These are phyloP conservation scores for Yasuhikotakia modesta DNA, from an alignment of 2,797 vertebrate genomes.

Conservation along the genomic window DNA sequence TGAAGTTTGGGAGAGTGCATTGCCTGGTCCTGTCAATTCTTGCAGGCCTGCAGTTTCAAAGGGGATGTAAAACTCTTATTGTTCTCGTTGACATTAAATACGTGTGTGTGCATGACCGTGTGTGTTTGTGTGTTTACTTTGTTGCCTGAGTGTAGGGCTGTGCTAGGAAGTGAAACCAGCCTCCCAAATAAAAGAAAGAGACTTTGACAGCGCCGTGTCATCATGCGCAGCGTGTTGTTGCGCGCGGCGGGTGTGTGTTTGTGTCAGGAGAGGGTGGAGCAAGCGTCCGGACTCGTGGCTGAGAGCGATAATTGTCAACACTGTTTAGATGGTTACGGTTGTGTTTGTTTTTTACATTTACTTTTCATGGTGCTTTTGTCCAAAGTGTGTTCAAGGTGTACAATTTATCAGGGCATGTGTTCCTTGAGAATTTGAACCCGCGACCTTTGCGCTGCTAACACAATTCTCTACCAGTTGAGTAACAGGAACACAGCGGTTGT, in stretches of 20 bases:
- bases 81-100: conserved; percentile 35
- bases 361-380: too few species aligned
- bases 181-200: conserved; percentile 15
- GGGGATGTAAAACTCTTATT: conserved; percentile 52
- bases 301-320: conserved; percentile 50
- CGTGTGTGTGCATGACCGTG: conserved; percentile 16
- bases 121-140: conserved; percentile 9
- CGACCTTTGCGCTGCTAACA: too few species aligned
- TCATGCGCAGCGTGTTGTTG: conserved; percentile 1
- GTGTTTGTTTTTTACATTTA: too few species aligned
- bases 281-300: conserved; percentile 62
- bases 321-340: conserved; percentile 49
- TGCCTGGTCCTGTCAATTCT: conserved; percentile 25
- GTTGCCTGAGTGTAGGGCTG: conserved; percentile 8
- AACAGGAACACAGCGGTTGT: too few species aligned
- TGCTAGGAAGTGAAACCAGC: conserved; percentile 29
- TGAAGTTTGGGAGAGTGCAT: conserved; percentile 6
- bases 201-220: conserved; percentile 20
- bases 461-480: too few species aligned
- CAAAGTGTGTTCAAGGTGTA: too few species aligned
- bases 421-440: too few species aligned
- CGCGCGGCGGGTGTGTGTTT: conserved; percentile 46
- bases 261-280: conserved; percentile 59
- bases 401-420: too few species aligned
- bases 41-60: conserved; percentile 44